Evolutionary conservation across 1,140 invertebrate genomes (phyloP).

Genomic region (Physella acuta): DNA sequence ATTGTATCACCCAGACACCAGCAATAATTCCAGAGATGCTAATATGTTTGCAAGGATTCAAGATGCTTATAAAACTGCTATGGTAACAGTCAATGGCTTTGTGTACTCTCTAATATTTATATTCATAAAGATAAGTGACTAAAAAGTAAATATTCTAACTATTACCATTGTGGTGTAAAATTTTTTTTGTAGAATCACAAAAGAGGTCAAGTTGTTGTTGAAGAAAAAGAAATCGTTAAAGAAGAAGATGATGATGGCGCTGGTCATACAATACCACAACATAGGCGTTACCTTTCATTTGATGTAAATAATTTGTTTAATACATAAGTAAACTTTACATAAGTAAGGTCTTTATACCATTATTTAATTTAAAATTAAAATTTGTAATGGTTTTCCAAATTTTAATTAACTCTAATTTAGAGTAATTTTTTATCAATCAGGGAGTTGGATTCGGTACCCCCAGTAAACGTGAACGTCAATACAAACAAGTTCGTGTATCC

Average conservation of each 20-base stretch:
- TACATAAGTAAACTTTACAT: not conserved
- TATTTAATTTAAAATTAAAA: not conserved
- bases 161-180: not conserved
- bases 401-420: not conserved
- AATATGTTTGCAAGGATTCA: slow-evolving; percentile 73
- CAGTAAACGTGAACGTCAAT: slow-evolving; percentile 75
- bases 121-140: not conserved
- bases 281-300: slow-evolving; percentile 80
- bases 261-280: slow-evolving; percentile 82
- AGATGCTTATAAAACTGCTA: slow-evolving; percentile 64
- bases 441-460: slow-evolving; percentile 77
- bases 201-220: slow-evolving; percentile 13
- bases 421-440: slow-evolving; percentile 18
- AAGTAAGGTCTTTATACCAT: not conserved
- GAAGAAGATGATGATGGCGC: slow-evolving; percentile 63
- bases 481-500: slow-evolving; percentile 69
- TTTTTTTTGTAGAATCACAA: slow-evolving; percentile 23
- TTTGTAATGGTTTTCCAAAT: not conserved
- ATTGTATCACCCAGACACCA: slow-evolving; percentile 80
- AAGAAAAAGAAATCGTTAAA: slow-evolving; percentile 62
- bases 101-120: not conserved
- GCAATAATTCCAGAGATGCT: slow-evolving; percentile 67
- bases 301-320: slow-evolving; percentile 58
- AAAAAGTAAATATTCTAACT: not conserved
- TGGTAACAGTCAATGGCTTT: not conserved